Conservation (phyloP, 1,140 invertebrate species). For the Parapsyche elsis region DNA sequence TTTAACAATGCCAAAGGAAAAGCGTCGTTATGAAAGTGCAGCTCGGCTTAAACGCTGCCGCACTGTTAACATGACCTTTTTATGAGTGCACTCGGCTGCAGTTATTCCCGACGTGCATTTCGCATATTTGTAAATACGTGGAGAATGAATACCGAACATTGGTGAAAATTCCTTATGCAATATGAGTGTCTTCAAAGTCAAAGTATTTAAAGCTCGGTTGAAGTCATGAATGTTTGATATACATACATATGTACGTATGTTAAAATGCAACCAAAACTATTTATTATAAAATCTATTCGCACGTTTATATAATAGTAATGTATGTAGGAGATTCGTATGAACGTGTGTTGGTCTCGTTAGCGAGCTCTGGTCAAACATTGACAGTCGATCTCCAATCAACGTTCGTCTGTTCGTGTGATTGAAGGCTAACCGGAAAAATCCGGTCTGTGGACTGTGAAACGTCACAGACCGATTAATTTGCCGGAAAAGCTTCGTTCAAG, state of each 20-base stretch:
- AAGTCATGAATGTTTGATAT: too few relatives aligned
- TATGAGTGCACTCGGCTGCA: neutral
- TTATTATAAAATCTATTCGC: too few relatives aligned
- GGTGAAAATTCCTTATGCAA: neutral
- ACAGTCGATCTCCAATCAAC: conserved; percentile 16
- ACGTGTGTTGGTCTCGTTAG: too few relatives aligned
- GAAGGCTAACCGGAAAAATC: neutral
- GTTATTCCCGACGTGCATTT: neutral
- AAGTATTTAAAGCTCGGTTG: too few relatives aligned
- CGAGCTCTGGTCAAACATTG: neutral
- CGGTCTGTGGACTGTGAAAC: neutral
- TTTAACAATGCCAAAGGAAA: conserved; percentile 26
- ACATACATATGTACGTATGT: too few relatives aligned
- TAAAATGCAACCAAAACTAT: too few relatives aligned
- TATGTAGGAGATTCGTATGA: too few relatives aligned
- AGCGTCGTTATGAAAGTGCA: neutral
- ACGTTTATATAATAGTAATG: too few relatives aligned
- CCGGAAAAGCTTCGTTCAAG: too few relatives aligned
- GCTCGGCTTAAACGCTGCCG: neutral
- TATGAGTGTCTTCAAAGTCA: neutral
- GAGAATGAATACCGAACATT: neutral
- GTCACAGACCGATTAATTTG: neutral
- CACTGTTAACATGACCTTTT: conserved; percentile 14
- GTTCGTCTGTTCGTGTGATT: neutral
- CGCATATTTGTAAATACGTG: neutral